Evolutionary conservation across 2,113 vertebrate species (phyloP), one percentile per base, ranked within the genome.

Genomic region (Natator depressus): DNA sequence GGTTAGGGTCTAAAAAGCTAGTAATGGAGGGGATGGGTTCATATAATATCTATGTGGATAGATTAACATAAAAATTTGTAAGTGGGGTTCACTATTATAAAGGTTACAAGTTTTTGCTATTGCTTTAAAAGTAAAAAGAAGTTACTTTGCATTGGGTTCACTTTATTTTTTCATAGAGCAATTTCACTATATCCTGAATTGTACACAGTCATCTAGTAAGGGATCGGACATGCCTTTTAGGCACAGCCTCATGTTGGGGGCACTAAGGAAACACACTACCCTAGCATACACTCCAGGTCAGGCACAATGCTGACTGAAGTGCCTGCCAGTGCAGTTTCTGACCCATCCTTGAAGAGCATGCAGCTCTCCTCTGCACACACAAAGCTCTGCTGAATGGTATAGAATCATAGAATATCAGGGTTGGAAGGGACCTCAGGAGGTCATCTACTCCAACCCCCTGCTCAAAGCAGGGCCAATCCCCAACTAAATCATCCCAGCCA

Each of bases 61-160:
- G 22, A 47, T 47, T 42, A 47, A 47, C 25, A 46, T 25, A 46
- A 42, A 76, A 47, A 78, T 78, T 82, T 93, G 50, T 79, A 51
- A 27, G 79, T 62, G 89, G 91, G 83, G 62, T 91, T 47, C 7
- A 38, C 69, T 90, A 16, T 85, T 90, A 69, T 31, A 84, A 89
- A 90, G 24, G 65, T 76, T 94, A 93, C n/a, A 93, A 93, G 89
- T 92, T 88, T 49, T 85, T 51, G 57, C 80, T 65, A n/a, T 82
- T 92, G 35, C 35, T 29, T 93, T 94, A 57, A 81, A 92, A 89
- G 27, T 14, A 14, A 62, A 92, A 47, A n/a, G 42, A n/a, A 87
- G 78, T 80, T 83, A 57, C 22, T 91, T 91, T 83, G 25, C 85
- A 59, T 38, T 46, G 22, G 82, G 50, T 2, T 82, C 29, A 79